Evolutionary conservation across 1,140 invertebrate species (phyloP).

Genomic region (Chymomyza costata): DNA sequence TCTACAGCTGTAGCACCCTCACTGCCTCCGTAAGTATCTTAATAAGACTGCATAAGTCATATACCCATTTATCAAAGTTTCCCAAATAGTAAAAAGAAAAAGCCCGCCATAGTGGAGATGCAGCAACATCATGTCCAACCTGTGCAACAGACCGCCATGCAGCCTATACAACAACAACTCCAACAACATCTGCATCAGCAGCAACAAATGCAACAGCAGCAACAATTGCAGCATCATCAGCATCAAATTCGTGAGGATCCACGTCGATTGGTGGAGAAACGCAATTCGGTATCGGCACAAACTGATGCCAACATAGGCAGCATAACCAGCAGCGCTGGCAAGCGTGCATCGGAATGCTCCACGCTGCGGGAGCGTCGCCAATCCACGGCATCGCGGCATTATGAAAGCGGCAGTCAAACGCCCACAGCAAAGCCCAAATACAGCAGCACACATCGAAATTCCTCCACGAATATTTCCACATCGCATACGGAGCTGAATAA

Average conservation of each 20-base stretch:
- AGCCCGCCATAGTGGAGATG: conserved; percentile 54
- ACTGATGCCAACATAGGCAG: conserved; percentile 64
- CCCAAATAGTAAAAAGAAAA: conserved; percentile 58
- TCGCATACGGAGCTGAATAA: conserved; percentile 73
- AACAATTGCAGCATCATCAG: conserved; percentile 50
- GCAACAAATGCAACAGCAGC: conserved; percentile 44
- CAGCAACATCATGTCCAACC: conserved; percentile 36
- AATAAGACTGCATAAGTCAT: too few species aligned
- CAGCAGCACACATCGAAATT: conserved; percentile 61
- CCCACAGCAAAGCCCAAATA: conserved; percentile 65
- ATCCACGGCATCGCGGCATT: conserved; percentile 59
- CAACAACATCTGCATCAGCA: conserved; percentile 40
- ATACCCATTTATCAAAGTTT: too few species aligned
- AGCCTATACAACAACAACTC: conserved; percentile 45
- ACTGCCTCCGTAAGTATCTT: conserved; percentile 61
- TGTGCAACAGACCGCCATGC: conserved; percentile 44
- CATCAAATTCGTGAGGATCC: conserved; percentile 23
- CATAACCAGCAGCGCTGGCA: conserved; percentile 49
- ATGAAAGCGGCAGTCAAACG: conserved; percentile 66
- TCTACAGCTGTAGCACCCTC: conserved; percentile 61
- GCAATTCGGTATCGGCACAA: conserved; percentile 69
- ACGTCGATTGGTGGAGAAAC: conserved; percentile 44
- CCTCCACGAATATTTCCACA: conserved; percentile 65
- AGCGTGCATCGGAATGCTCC: conserved; percentile 49
- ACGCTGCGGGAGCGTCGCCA: conserved; percentile 56